phyloP scores from a whole-genome alignment of 2,797 vertebrate species.

The Neopelma chrysocephalum region DNA sequence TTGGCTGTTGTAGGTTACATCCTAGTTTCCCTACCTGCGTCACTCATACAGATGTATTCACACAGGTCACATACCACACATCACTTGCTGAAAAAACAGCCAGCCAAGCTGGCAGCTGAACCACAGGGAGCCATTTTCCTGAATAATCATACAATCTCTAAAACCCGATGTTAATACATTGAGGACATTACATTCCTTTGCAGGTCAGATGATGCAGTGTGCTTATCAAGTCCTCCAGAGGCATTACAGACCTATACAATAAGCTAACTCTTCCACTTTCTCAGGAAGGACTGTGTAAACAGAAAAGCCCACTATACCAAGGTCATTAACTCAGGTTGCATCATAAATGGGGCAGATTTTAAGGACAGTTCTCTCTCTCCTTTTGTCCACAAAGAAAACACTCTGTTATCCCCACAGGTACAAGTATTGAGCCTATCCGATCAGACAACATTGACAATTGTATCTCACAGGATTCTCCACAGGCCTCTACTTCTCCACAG shows the following conservation, averaged over 20 bases:
- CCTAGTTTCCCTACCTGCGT: constrained; percentile 20
- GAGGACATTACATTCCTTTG: neutral
- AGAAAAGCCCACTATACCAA: neutral
- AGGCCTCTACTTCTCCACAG: neutral
- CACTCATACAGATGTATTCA: constrained; percentile 40
- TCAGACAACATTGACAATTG: neutral
- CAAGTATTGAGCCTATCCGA: neutral
- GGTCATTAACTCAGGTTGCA: neutral
- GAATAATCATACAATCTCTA: neutral
- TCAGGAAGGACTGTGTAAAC: neutral
- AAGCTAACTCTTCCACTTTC: neutral
- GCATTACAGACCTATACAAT: neutral
- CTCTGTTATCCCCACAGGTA: neutral
- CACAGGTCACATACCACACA: constrained; percentile 49
- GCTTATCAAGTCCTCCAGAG: neutral
- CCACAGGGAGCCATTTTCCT: neutral
- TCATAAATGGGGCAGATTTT: neutral
- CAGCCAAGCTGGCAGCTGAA: constrained; percentile 18
- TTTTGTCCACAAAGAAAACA: neutral
- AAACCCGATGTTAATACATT: neutral
- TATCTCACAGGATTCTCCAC: neutral
- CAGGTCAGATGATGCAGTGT: neutral
- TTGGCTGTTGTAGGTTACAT: constrained; percentile 35
- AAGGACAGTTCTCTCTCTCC: neutral
- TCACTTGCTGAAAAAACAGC: neutral